Conservation (phyloP, 2,888 invertebrate genomes). For the Pasiphila rectangulata region DNA sequence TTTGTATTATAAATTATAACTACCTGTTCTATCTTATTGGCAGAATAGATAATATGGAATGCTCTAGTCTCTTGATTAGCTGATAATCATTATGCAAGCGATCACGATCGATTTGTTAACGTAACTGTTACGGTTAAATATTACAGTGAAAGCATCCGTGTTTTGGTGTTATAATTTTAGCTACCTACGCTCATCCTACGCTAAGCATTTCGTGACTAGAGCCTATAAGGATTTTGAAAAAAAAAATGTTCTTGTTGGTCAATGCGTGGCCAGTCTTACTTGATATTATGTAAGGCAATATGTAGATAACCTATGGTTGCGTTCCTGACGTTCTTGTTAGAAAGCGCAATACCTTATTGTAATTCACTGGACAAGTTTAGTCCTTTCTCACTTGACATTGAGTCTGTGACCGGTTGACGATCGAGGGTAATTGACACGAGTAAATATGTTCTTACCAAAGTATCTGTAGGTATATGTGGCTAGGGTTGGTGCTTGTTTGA, state of each 20-base stretch:
- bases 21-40: background rate
- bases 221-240: background rate
- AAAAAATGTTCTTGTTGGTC: background rate
- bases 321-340: constrained; percentile 23
- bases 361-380: constrained; percentile 49
- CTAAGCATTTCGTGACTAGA: background rate
- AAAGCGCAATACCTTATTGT: constrained; percentile 43
- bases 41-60: constrained; percentile 8
- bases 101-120: constrained; percentile 57
- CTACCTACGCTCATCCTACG: no score
- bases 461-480: background rate
- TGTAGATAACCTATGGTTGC: background rate
- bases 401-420: constrained; percentile 54
- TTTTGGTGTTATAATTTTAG: constrained; percentile 32
- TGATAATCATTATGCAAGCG: constrained; percentile 70
- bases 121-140: constrained; percentile 63
- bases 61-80: constrained; percentile 12
- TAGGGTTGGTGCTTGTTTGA: no score
- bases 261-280: background rate
- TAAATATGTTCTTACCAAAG: background rate
- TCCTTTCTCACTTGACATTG: constrained; percentile 76
- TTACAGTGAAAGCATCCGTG: constrained; percentile 62
- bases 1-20: background rate
- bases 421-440: constrained; percentile 62
- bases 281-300: constrained; percentile 6